A percentile compares a stretch with the other conserved stretches of the same genome.
Conservation (phyloP, 2,113 vertebrate species). For the Oxygymnocypris stewartii region DNA sequence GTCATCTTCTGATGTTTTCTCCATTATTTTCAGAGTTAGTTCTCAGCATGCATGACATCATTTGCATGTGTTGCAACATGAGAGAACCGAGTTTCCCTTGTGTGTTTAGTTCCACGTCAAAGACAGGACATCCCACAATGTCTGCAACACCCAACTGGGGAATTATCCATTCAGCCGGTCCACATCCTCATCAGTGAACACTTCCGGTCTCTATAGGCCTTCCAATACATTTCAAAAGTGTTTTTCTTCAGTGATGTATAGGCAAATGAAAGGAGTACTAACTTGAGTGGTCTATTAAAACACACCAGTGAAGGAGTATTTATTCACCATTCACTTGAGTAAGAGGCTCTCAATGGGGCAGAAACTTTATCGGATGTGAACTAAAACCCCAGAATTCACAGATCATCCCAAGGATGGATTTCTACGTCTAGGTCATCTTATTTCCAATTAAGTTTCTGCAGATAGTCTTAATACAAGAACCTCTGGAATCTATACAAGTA, state of each 20-base stretch:
- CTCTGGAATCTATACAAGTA: background rate
- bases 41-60: background rate
- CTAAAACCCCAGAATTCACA: background rate
- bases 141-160: slow-evolving; percentile 35
- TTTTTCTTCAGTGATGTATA: background rate
- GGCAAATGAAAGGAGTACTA: background rate
- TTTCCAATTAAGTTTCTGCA: background rate
- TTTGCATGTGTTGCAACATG: background rate
- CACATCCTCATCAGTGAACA: slow-evolving; percentile 44
- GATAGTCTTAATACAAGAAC: background rate
- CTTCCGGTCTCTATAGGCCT: slow-evolving; percentile 18
- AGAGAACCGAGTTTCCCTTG: background rate
- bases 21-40: background rate
- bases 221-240: slow-evolving; percentile 14
- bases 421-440: background rate
- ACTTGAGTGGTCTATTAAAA: slow-evolving; percentile 4
- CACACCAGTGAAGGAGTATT: background rate
- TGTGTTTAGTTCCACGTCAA: slow-evolving; percentile 4
- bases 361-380: background rate
- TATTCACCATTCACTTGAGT: background rate
- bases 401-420: background rate
- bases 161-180: slow-evolving; percentile 21
- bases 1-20: background rate
- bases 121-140: slow-evolving; percentile 30
- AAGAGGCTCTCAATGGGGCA: background rate